Evolutionary conservation across 2,888 invertebrate genomes (phyloP).

Genomic region (Rotaria sp.): DNA sequence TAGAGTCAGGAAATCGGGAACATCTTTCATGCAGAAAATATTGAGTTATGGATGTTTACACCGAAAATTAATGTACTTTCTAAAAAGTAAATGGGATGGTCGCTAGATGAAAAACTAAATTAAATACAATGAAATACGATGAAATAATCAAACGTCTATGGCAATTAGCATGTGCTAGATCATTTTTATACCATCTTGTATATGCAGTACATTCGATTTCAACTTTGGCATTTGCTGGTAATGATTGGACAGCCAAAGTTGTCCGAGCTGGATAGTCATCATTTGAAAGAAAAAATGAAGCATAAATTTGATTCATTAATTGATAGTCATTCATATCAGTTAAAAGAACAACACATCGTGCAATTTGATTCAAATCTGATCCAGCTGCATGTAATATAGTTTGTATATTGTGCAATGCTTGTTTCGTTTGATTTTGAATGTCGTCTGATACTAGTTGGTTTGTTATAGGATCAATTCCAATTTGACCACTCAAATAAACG

Average conservation of each 20-base stretch:
- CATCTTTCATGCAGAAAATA: no score
- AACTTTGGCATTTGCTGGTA: conserved; percentile 54
- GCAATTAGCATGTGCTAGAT: no score
- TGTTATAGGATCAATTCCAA: conserved; percentile 69
- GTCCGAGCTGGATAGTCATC: conserved; percentile 71
- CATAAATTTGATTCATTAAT: conserved; percentile 72
- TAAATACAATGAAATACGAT: no score
- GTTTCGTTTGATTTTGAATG: conserved; percentile 67
- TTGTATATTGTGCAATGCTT: conserved; percentile 70
- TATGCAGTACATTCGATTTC: conserved; percentile 78
- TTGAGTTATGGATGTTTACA: no score
- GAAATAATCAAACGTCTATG: no score
- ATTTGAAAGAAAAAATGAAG: conserved; percentile 65
- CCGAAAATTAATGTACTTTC: no score
- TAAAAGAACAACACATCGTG: conserved; percentile 77
- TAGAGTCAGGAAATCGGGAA: no score
- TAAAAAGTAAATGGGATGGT: no score
- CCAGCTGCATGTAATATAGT: conserved; percentile 66
- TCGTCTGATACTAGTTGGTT: conserved; percentile 66
- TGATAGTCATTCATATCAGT: conserved; percentile 73
- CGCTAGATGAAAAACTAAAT: no score
- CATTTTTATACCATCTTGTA: no score
- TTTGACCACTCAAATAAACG: conserved; percentile 76
- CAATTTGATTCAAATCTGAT: conserved; percentile 60
- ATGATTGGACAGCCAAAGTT: conserved; percentile 53